A percentile compares a stretch with the other conserved stretches of the same genome.
phyloP scores from a whole-genome alignment of 2,113 vertebrate genomes.

The Indicator indicator region DNA sequence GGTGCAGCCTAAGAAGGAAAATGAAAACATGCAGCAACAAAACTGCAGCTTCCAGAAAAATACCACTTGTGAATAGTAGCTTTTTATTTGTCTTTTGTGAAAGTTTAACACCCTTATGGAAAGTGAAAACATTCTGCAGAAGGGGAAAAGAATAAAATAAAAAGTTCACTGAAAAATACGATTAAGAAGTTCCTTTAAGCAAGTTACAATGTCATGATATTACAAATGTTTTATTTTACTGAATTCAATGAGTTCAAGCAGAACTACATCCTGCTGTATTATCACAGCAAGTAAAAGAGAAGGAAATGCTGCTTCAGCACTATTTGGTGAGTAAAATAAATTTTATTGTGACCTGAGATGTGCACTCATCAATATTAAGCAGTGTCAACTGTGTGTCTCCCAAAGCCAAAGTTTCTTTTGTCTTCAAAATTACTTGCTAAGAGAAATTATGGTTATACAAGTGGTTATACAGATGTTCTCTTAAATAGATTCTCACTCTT shows the following conservation, averaged over 20 bases:
- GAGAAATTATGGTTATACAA: neutral
- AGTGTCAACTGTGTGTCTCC: neutral
- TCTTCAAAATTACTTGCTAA: neutral
- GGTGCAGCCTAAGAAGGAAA: neutral
- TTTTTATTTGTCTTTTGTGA: neutral
- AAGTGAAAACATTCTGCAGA: neutral
- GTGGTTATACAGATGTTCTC: neutral
- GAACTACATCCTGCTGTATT: neutral
- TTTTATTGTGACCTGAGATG: neutral
- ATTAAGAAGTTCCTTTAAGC: neutral
- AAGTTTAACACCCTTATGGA: neutral
- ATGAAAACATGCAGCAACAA: neutral
- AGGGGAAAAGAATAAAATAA: neutral
- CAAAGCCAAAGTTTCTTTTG: neutral
- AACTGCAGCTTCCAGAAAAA: neutral
- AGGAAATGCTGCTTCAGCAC: neutral
- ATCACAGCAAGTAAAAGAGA: neutral
- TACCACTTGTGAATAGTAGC: neutral
- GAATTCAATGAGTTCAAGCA: neutral
- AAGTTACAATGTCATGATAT: neutral
- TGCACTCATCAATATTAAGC: neutral
- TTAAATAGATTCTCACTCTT: neutral
- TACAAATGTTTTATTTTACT: neutral
- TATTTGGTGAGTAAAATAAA: neutral
- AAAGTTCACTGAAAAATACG: neutral